These are phyloP conservation scores for Trachops cirrhosus DNA, from an alignment of 2,797 vertebrate species.

Conservation along the genomic window DNA sequence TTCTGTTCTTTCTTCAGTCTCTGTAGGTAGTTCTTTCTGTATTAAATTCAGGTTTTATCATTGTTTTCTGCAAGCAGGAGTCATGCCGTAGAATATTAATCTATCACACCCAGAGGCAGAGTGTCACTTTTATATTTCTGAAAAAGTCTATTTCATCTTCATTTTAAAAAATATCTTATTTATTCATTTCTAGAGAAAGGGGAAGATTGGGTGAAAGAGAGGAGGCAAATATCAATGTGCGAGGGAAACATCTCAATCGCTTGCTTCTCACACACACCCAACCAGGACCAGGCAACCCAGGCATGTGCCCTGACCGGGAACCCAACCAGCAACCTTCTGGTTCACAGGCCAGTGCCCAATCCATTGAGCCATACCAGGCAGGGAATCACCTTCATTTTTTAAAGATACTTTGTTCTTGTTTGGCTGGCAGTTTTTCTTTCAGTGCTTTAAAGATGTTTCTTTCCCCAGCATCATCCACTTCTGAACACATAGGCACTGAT, in stretches of 20 bases:
- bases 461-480: neutral
- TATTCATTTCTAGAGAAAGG: neutral
- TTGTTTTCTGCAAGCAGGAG: neutral
- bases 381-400: neutral
- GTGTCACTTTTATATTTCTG: neutral
- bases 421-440: neutral
- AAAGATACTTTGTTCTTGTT: neutral
- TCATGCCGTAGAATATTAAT: neutral
- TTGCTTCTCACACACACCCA: neutral
- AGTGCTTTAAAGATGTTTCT: neutral
- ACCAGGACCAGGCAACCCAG: neutral
- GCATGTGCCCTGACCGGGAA: neutral
- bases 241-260: neutral
- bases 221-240: neutral
- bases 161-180: neutral
- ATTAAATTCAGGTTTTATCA: neutral
- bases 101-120: neutral
- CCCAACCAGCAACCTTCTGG: neutral
- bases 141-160: neutral
- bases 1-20: neutral
- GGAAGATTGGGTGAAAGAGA: neutral
- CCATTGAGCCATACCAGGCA: neutral
- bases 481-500: neutral
- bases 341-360: neutral
- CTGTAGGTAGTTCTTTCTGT: neutral